Base-by-base conservation (phyloP, 2,888 invertebrate species). In the Balanococcus diminutus region DNA sequence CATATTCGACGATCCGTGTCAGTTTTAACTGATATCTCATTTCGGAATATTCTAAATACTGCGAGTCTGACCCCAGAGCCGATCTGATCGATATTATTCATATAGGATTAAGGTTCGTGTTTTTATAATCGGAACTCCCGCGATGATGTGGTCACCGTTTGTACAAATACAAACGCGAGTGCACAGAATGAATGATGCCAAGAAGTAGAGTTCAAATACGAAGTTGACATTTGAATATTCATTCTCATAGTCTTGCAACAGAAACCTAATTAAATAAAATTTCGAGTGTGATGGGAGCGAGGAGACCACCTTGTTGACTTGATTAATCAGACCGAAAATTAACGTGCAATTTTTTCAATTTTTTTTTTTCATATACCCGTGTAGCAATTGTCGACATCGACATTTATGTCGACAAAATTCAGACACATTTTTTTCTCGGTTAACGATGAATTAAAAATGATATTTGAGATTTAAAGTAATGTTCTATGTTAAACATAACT, bases 1-100 rank as follows among this genome's bases (percentile, higher is more conserved):
- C 82, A 82, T 25, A 56, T 82, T 82, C 82, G 82, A 51, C 56
- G 82, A 82, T 56, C 82, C 82, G 56, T 82, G 56, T 82, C 82
- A 42, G 82, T 51, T 56, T 51, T 56, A 75, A 75, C 82, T 82
- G 82, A 82, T 82, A 42, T 82, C 82, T 82, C 32, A 82, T 82
- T 82, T 56, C 56, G 8, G 28, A 56, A 51, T 51, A 19, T 36
- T 36, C 32, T 75, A n/a, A 75, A 75, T 36, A 36, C 32, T 32
- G 75, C 36, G 8, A 31, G 67, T 39, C n/a, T n/a, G n/a, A n/a
- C n/a, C n/a, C n/a, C n/a, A n/a, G 79, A 4, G 39, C 16, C 16
- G 25, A 81, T 81, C 22, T 25, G 81, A 81, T 81, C 81, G 46
- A 81, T 81, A 81, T 46, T 32, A 75, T 75, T 75, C 75, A 32